These are phyloP conservation scores for Latrodectus hesperus DNA, from an alignment of 2,888 invertebrate species.

Conservation along the genomic window DNA sequence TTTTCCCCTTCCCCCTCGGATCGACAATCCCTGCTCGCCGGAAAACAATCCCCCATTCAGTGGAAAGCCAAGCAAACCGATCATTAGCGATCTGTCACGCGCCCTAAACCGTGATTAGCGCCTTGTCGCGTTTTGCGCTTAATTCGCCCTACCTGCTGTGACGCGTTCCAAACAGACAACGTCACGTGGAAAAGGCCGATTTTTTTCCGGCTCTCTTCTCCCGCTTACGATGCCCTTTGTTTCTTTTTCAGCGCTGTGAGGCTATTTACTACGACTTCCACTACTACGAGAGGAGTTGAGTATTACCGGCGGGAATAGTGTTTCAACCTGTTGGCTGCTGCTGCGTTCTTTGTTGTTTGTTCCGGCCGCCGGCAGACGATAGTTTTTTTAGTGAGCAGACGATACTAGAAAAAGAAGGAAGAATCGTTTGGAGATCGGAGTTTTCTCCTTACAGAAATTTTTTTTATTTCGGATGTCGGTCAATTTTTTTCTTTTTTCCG, in stretches of 20 bases:
- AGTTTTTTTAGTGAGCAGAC: slow-evolving; percentile 39
- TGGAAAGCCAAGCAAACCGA: slow-evolving; percentile 67
- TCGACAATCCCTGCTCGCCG: slow-evolving; percentile 64
- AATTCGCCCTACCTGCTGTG: slow-evolving; percentile 64
- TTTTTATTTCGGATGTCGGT: slow-evolving; percentile 34
- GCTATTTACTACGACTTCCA: slow-evolving; percentile 65
- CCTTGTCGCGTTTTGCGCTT: slow-evolving; percentile 56
- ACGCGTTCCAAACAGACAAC: slow-evolving; percentile 33
- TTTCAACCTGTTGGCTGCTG: slow-evolving; percentile 67
- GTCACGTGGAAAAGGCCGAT: slow-evolving; percentile 38
- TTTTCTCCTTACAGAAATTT: slow-evolving; percentile 21
- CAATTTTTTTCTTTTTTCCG: slow-evolving; percentile 23
- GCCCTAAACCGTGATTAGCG: slow-evolving; percentile 56
- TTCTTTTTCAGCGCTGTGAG: slow-evolving; percentile 50
- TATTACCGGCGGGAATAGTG: slow-evolving; percentile 65
- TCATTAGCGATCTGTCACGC: slow-evolving; percentile 62
- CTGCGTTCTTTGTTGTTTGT: slow-evolving; percentile 60
- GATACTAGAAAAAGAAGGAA: slow-evolving; percentile 30
- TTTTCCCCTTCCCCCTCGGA: slow-evolving; percentile 33
- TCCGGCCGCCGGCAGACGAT: slow-evolving; percentile 55
- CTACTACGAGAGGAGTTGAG: slow-evolving; percentile 62
- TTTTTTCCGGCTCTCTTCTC: slow-evolving; percentile 31
- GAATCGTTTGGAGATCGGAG: slow-evolving; percentile 46
- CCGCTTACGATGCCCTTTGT: slow-evolving; percentile 34
- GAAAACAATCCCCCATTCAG: slow-evolving; percentile 68